These are phyloP conservation scores for Miltochrista miniata DNA, from an alignment of 2,888 invertebrate genomes.

Conservation along the genomic window DNA sequence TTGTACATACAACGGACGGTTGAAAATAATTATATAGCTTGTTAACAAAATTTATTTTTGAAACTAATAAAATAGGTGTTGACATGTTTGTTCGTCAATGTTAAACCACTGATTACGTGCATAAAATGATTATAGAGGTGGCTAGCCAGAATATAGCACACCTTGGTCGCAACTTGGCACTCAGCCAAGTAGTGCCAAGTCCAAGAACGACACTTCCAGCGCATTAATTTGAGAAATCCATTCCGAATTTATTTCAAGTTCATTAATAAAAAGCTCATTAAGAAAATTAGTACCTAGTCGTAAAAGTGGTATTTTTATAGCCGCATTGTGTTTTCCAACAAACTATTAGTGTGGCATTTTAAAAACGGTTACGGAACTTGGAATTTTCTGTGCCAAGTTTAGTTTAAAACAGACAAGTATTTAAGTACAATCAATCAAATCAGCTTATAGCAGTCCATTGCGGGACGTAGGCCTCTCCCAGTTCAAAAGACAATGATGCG, in stretches of 20 bases:
- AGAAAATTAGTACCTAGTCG: background rate
- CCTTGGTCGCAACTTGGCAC: conserved; percentile 30
- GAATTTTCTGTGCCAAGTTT: too few relatives aligned
- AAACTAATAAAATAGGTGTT: conserved; percentile 14
- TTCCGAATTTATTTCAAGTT: background rate
- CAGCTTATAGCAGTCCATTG: too few relatives aligned
- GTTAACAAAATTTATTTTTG: too few relatives aligned
- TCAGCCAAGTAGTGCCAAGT: conserved; percentile 20
- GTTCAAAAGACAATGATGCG: too few relatives aligned
- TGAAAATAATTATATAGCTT: too few relatives aligned
- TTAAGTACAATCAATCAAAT: too few relatives aligned
- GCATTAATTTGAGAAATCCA: conserved; percentile 7
- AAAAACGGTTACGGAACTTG: too few relatives aligned
- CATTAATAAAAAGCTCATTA: background rate
- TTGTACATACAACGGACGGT: too few relatives aligned
- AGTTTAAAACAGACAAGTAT: too few relatives aligned
- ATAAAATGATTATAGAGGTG: conserved; percentile 11
- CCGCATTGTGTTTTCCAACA: too few relatives aligned
- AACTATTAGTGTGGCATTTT: too few relatives aligned
- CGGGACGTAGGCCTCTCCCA: too few relatives aligned
- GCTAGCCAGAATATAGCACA: conserved; percentile 17
- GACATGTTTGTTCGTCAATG: conserved; percentile 2
- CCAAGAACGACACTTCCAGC: conserved; percentile 15
- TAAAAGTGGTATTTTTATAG: background rate
- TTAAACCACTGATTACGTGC: conserved; percentile 6